These are phyloP conservation scores for Oreortyx pictus DNA, from an alignment of 2,797 vertebrate genomes.

Conservation along the genomic window DNA sequence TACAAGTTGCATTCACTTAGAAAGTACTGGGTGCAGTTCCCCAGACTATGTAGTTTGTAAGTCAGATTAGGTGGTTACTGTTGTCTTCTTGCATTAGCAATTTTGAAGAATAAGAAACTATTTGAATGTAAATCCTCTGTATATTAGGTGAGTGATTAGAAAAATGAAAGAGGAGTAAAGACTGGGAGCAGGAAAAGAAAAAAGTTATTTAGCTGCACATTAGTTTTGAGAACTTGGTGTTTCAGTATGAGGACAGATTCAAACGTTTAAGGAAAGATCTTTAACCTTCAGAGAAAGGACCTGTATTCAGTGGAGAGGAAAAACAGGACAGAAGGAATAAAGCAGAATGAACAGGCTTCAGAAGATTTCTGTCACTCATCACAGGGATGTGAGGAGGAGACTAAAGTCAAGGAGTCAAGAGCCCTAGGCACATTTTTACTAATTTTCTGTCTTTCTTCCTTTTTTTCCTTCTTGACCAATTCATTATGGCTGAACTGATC, in stretches of 20 bases:
- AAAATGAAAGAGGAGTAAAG: not conserved
- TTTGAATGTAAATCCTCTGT: not conserved
- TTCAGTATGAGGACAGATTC: constrained; percentile 16
- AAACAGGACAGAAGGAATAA: constrained; percentile 52
- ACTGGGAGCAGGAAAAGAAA: not conserved
- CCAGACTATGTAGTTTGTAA: fast-evolving
- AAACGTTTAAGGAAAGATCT: constrained; percentile 45
- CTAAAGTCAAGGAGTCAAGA: constrained; percentile 47
- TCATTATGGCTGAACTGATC: not conserved
- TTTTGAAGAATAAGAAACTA: not conserved
- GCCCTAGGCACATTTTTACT: not conserved
- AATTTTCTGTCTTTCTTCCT: not conserved
- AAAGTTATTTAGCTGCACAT: not conserved
- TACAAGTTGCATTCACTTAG: not conserved
- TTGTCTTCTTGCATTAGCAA: not conserved
- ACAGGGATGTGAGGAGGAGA: not conserved
- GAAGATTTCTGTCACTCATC: constrained; percentile 45
- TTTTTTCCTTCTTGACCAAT: not conserved
- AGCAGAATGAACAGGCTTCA: constrained; percentile 2
- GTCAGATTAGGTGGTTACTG: not conserved
- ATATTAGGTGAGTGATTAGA: not conserved
- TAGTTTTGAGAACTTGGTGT: not conserved
- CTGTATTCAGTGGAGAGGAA: constrained; percentile 33
- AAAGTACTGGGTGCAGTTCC: not conserved
- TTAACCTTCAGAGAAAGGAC: constrained; percentile 51